Base-by-base conservation (phyloP, 2,797 vertebrate species). In the Anomalospiza imberbis region DNA sequence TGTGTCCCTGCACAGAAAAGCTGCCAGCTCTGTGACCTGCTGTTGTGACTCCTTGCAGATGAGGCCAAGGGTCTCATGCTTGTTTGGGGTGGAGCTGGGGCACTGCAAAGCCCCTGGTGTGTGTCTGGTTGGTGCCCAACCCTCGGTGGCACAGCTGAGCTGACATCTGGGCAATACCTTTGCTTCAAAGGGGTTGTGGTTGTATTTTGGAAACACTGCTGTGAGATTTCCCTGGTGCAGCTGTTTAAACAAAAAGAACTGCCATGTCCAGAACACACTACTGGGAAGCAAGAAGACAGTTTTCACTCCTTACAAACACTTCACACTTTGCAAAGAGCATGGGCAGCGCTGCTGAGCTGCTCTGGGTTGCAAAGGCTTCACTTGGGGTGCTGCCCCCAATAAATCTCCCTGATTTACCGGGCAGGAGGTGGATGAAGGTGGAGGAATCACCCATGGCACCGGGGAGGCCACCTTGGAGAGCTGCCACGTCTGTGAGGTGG, bases 211-310 rank as follows among this genome's bases (percentile, higher is more conserved):
- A 51, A 88, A 79, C 7, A 0, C 31, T 32, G 54, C 45, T 40
- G 31, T 79, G 57, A 79, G 18, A 36, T 85, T 67, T 65, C 63
- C 32, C 7, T 40, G 53, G 36, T 54, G 34, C 29, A 54, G 29
- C 19, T 60, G 7, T 36, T 77, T 50, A 45, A 51, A 19, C 34
- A 31, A 45, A 75, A 77, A 19, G 22, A 40, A 3, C 17, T 54
- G 16, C 31, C 11, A 0, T n/a, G 68, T n/a, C 21, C 62, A 28
- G 54, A 38, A 19, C 6, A 6, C 1, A 0, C 13, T 13, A 0
- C 28, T 6, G 1, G 15, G 65, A 65, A 84, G 50, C 48, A 62
- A 7, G 11, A 50, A 70, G 34, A 11, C 10, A 14, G 17, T 3
- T 4, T 60, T 38, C 12, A 1, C 20, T 21, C 34, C n/a, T 34